phyloP scores from a whole-genome alignment of 2,888 invertebrate genomes.

The Mystacides longicornis region DNA sequence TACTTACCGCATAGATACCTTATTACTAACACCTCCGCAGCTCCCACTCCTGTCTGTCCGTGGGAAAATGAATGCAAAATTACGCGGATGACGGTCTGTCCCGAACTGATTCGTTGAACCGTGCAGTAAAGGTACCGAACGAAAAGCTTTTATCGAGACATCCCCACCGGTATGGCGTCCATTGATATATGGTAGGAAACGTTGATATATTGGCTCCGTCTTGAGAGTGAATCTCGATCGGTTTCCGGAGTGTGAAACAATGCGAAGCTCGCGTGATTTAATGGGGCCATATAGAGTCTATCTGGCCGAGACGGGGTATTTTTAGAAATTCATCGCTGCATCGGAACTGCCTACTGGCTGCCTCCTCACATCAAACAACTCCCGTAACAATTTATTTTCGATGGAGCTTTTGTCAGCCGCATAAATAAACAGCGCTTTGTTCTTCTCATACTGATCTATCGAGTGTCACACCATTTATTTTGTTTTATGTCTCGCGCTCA shows the following conservation, averaged over 20 bases:
- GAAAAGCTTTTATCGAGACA: not conserved
- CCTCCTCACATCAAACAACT: not conserved
- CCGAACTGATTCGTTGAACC: not conserved
- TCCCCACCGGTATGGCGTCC: not conserved
- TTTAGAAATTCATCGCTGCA: not conserved
- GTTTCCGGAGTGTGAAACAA: not conserved
- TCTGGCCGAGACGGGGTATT: not conserved
- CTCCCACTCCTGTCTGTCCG: conserved; percentile 12
- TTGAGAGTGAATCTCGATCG: not conserved
- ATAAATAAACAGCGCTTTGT: not conserved
- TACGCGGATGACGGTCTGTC: not conserved
- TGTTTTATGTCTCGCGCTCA: conserved; percentile 1
- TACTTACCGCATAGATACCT: too few species aligned
- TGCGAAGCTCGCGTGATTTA: not conserved
- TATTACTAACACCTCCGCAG: not conserved
- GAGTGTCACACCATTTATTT: not conserved
- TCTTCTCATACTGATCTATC: not conserved
- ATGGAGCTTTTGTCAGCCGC: not conserved
- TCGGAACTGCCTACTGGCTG: not conserved
- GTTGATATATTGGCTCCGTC: not conserved
- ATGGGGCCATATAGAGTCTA: not conserved
- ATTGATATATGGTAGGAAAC: not conserved
- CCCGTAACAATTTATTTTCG: not conserved
- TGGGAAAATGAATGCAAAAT: conserved; percentile 5
- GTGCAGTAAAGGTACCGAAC: not conserved